Evolutionary conservation across 1,140 invertebrate genomes (phyloP).

Genomic region (Aphis craccivora): DNA sequence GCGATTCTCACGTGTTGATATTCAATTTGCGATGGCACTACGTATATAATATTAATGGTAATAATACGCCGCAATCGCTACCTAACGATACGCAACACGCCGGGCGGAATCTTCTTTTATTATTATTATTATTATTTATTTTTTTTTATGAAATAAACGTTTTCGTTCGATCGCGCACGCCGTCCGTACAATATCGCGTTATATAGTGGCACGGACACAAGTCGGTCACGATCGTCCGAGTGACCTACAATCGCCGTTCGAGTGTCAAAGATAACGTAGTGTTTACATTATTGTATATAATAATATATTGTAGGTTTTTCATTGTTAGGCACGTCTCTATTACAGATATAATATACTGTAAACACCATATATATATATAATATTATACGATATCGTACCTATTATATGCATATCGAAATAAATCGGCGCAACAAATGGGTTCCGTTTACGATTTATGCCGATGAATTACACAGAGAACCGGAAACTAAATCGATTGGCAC

Average conservation of each 20-base stretch:
- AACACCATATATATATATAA: neutral
- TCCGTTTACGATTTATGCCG: neutral
- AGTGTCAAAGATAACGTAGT: slow-evolving; percentile 45
- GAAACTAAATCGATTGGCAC: neutral
- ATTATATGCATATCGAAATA: neutral
- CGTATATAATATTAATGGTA: neutral
- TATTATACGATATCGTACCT: too few species aligned
- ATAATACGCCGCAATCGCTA: neutral
- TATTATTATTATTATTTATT: too few species aligned
- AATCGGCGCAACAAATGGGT: slow-evolving; percentile 7
- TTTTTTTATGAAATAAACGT: slow-evolving; percentile 18
- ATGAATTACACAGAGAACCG: neutral
- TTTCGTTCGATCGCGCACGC: neutral
- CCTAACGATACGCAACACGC: neutral
- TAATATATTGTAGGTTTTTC: neutral
- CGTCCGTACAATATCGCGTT: neutral
- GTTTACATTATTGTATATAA: slow-evolving; percentile 14
- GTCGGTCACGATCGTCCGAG: slow-evolving; percentile 54
- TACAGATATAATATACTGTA: neutral
- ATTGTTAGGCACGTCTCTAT: neutral
- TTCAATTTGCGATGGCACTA: slow-evolving; percentile 28
- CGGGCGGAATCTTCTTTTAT: neutral
- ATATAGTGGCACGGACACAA: slow-evolving; percentile 29
- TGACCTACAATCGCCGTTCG: slow-evolving; percentile 46
- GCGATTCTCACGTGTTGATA: slow-evolving; percentile 43